Percentiles rank a stretch among this genome's conserved stretches.
Evolutionary conservation across 53 echinoderm and acorn worm species (phyloP).

Genomic region (Echinometra lucunter): DNA sequence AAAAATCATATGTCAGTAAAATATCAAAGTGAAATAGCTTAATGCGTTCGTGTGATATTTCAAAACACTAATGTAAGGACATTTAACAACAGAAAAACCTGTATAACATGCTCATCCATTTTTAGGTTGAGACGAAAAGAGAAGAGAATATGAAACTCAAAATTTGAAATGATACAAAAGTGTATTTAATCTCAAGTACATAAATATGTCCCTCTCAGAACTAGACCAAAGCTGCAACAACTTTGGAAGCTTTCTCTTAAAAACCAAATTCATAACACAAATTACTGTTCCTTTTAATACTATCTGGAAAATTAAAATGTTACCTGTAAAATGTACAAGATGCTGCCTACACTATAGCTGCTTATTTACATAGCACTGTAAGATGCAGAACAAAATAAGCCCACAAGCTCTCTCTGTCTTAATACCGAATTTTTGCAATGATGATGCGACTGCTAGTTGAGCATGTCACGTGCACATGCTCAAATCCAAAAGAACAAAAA

Average conservation of each 20-base stretch:
- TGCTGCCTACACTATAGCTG: neutral
- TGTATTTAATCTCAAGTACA: neutral
- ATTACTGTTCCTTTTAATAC: too few species aligned
- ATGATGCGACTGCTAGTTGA: too few species aligned
- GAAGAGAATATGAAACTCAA: neutral
- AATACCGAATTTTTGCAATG: too few species aligned
- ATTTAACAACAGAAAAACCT: neutral
- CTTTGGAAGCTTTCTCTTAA: neutral
- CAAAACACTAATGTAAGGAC: neutral
- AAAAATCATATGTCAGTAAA: neutral
- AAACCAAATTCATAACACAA: neutral
- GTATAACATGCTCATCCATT: neutral
- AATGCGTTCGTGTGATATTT: neutral
- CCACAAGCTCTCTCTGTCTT: neutral
- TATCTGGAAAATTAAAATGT: neutral
- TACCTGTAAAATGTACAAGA: neutral
- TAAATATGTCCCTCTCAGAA: neutral
- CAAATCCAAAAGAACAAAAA: too few species aligned
- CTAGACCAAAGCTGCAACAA: neutral
- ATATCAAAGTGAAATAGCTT: neutral
- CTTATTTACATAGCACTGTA: neutral
- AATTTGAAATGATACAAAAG: neutral
- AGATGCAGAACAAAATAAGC: neutral
- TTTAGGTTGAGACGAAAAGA: neutral
- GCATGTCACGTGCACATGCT: too few species aligned